Base-by-base conservation (phyloP, 2,797 vertebrate genomes). In the Sternotherus odoratus region DNA sequence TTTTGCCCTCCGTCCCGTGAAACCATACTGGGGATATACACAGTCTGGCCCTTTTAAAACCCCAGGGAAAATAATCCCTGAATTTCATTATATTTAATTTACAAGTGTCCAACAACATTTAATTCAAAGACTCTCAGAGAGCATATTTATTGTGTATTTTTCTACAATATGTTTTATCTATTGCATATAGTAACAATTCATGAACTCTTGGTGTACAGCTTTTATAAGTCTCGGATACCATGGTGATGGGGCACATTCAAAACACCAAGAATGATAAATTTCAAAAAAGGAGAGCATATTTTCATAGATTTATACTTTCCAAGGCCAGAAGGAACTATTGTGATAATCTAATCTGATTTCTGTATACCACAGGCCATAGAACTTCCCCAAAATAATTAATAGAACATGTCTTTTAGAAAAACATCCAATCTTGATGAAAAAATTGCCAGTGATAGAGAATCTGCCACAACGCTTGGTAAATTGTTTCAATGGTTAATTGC, bases 71-170 rank as follows among this genome's bases (percentile, higher is more conserved):
- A 63, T 36, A 3, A 91, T 48, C 79, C 46, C 51, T 77, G 46
- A 49, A 60, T 87, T 77, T 93, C 48, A 80, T 90, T 86, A 57
- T 2, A 79, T 57, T 50, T 95, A 1, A 2, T 88, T 82, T 79
- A 82, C 89, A 93, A 82, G 69, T 86, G 88, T 48, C 51, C 8
- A 10, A 57, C 75, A 51, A 48, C 77, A 39, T 82, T 19, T 48
- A 82, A 85, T 11, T 60, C 33, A 23, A 8, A 74, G 49, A 56
- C 48, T 50, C 12, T 60, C 24, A 49, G 74, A 49, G 13, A 26
- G 16, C 33, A 33, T 11, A 79, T 16, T n/a, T 91, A 88, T 93
- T 88, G 85, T 53, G 26, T 6, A 82, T 90, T 93, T 43, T 94
- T 86, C 51, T 39, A 43, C 15, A 78, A 17, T 10, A 78, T 16